A percentile compares a stretch with the other conserved stretches of the same genome.
Conservation (phyloP, 2,113 vertebrate species). For the Hydropotes inermis region DNA sequence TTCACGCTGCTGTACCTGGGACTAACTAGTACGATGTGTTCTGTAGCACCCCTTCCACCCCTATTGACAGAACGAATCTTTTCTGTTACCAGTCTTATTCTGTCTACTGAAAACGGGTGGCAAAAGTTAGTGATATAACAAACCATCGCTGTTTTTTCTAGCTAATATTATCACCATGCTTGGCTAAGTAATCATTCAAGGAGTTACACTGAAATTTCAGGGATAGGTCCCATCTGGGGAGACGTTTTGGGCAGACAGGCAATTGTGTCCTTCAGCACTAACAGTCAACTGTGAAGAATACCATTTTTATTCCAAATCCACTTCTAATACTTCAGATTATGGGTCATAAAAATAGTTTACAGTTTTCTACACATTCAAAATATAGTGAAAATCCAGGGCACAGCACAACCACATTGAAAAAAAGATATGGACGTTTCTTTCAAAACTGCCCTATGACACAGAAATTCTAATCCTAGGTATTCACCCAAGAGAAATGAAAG, state of each 20-base stretch:
- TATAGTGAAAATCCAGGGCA: conserved; percentile 20
- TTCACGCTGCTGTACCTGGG: not conserved
- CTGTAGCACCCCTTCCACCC: not conserved
- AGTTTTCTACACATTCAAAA: conserved; percentile 52
- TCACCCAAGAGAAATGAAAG: conserved; percentile 24
- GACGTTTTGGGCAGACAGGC: not conserved
- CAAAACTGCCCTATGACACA: conserved; percentile 8
- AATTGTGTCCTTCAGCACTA: conserved; percentile 3
- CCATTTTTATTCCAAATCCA: conserved; percentile 34
- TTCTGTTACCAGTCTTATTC: not conserved
- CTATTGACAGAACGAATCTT: not conserved
- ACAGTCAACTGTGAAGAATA: not conserved
- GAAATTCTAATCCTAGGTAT: conserved; percentile 42
- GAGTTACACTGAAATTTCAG: not conserved
- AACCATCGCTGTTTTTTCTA: conserved; percentile 25
- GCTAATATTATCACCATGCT: not conserved
- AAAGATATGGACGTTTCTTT: conserved; percentile 28
- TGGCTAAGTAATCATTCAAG: not conserved
- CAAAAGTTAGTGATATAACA: conserved; percentile 24
- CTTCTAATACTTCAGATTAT: conserved; percentile 37
- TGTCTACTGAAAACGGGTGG: conserved; percentile 5
- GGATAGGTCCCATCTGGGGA: not conserved
- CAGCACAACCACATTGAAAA: conserved; percentile 21
- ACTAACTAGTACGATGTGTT: not conserved
- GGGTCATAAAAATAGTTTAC: conserved; percentile 56